Base-by-base conservation (phyloP, 2,888 invertebrate genomes). In the Apantesis nais region DNA sequence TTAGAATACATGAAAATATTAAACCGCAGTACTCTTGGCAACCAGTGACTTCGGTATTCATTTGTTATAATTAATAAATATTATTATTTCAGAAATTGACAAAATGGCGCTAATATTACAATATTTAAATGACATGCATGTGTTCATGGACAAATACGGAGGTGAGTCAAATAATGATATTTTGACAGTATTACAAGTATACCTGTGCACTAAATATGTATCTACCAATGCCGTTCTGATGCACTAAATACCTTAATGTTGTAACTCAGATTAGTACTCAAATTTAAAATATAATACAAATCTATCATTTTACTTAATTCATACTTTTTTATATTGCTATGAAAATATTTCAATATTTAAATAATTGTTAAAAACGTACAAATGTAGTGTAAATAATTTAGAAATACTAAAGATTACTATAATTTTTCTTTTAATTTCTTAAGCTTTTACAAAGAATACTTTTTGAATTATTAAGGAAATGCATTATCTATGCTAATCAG, bases 51-150 rank as follows among this genome's bases (percentile, higher is more conserved):
- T 76, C n/a, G n/a, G n/a, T 79, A 68, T 81, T 81, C 81, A 79
- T 79, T 82, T 85, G 80, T 85, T 83, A 78, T 78, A 77, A 79
- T 75, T 76, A 78, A 41, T 74, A 71, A 25, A 31, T 55, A 66
- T 78, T 83, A 75, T 83, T 85, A 86, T 96, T 95, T 78, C 95
- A 96, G 96, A 93, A 91, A 90, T 86, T 79, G 80, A 83, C 86
- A 94, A 90, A 90, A 98, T 98, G 98, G 97, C 97, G 95, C 96
- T 97, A 95, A 96, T 98, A 95, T 96, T 97, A 95, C 96, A 97
- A 92, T 97, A 97, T 92, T 96, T 97, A 95, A 97, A 97, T 92
- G 96, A 96, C 91, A 96, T 98, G 95, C 97, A 97, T 93, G 96
- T 96, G 91, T 96, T 97, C 91, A 96, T 98, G 96, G 97, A 98